Conservation (phyloP, 1,140 invertebrate species). For the Brachionus calyciflorus region DNA sequence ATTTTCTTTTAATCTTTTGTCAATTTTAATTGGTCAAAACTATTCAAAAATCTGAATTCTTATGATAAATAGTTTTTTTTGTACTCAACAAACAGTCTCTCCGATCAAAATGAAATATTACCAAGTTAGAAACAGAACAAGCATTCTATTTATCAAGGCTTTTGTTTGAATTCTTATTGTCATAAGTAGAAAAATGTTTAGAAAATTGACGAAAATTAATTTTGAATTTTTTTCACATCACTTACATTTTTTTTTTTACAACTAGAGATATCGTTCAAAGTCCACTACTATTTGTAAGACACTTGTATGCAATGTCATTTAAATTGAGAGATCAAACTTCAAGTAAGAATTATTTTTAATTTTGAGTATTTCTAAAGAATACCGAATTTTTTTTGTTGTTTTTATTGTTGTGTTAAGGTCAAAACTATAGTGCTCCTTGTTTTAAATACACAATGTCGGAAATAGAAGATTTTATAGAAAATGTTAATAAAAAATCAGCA, state of each 20-base stretch:
- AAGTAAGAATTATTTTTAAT: neutral
- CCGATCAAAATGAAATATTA: too few species aligned
- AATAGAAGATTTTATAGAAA: constrained; percentile 14
- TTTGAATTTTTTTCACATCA: too few species aligned
- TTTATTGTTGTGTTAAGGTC: constrained; percentile 8
- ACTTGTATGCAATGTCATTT: constrained; percentile 16
- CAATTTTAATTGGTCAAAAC: too few species aligned
- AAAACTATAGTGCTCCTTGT: constrained; percentile 14
- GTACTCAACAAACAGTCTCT: too few species aligned
- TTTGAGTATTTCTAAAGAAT: neutral
- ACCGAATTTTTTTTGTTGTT: neutral
- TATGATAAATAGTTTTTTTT: too few species aligned
- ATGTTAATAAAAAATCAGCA: neutral
- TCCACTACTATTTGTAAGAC: constrained; percentile 19
- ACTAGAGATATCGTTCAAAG: constrained; percentile 25
- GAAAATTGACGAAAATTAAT: too few species aligned
- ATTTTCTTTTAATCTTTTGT: too few species aligned
- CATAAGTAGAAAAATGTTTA: too few species aligned
- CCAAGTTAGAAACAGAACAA: too few species aligned
- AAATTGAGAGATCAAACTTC: neutral
- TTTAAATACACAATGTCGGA: constrained; percentile 32
- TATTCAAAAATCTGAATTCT: too few species aligned
- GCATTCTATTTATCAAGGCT: too few species aligned
- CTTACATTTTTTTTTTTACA: neutral
- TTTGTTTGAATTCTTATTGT: too few species aligned